phyloP scores from a whole-genome alignment of 2,113 vertebrate genomes.

The Oenanthe oenanthe region DNA sequence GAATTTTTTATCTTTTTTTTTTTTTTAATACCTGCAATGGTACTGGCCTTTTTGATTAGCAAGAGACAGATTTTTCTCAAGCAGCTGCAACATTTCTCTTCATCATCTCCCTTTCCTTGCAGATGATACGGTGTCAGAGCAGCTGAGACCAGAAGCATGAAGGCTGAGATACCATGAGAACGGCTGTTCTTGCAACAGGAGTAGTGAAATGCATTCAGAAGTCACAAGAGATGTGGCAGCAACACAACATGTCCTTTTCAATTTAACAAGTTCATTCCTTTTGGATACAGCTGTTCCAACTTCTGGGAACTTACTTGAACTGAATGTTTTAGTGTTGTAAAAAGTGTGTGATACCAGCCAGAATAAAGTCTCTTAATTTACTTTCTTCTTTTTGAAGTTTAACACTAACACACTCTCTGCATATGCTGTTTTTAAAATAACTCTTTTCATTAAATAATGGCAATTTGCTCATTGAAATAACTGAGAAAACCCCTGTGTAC shows the following conservation, averaged over 20 bases:
- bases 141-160: constrained; percentile 1
- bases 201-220: not conserved
- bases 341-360: not conserved
- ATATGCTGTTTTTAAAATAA: not conserved
- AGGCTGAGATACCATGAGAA: not conserved
- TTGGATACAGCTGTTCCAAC: not conserved
- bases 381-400: not conserved
- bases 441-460: not conserved
- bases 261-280: constrained; percentile 23
- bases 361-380: not conserved
- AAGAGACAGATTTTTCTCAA: not conserved
- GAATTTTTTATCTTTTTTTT: not conserved
- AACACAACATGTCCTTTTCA: not conserved
- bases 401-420: not conserved
- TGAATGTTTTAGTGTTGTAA: not conserved
- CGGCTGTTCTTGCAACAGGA: not conserved
- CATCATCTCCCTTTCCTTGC: not conserved
- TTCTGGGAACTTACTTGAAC: not conserved
- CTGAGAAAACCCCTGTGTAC: constrained; percentile 13
- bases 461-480: constrained; percentile 1
- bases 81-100: not conserved
- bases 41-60: not conserved
- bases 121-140: not conserved
- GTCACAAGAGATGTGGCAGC: constrained; percentile 23
- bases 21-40: not conserved